Conservation (phyloP, 2,888 invertebrate genomes). For the Allygus modestus region DNA sequence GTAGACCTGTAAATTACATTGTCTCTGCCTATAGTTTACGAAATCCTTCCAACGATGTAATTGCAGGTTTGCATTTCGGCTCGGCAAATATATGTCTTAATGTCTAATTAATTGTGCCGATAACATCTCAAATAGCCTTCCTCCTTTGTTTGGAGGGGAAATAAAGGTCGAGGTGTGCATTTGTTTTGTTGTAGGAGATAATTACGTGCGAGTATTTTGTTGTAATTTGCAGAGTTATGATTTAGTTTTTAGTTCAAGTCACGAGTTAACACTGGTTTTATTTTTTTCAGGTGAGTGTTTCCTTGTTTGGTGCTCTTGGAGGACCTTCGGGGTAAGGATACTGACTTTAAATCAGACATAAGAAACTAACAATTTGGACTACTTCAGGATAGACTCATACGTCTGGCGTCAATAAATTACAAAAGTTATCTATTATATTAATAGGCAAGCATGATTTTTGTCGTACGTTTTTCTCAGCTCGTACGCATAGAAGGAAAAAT, state of each 20-base stretch:
- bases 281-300: neutral
- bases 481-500: too few species aligned
- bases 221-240: neutral
- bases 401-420: too few species aligned
- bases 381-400: too few species aligned
- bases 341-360: too few species aligned
- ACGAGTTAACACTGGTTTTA: neutral
- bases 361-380: too few species aligned
- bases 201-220: slow-evolving; percentile 1
- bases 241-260: neutral
- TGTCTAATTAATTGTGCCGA: slow-evolving; percentile 18
- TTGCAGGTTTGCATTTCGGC: slow-evolving; percentile 28
- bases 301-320: too few species aligned
- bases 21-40: slow-evolving; percentile 24
- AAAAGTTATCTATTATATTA: too few species aligned
- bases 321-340: too few species aligned
- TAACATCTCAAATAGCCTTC: slow-evolving; percentile 5
- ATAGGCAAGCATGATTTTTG: too few species aligned
- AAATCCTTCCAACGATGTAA: neutral
- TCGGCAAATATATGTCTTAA: slow-evolving; percentile 35
- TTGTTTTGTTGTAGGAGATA: neutral
- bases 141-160: slow-evolving; percentile 1
- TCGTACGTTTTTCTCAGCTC: too few species aligned
- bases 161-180: neutral
- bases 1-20: slow-evolving; percentile 29